Base-by-base conservation (phyloP, 2,888 invertebrate species). In the Lordiphosa fenestrarum region DNA sequence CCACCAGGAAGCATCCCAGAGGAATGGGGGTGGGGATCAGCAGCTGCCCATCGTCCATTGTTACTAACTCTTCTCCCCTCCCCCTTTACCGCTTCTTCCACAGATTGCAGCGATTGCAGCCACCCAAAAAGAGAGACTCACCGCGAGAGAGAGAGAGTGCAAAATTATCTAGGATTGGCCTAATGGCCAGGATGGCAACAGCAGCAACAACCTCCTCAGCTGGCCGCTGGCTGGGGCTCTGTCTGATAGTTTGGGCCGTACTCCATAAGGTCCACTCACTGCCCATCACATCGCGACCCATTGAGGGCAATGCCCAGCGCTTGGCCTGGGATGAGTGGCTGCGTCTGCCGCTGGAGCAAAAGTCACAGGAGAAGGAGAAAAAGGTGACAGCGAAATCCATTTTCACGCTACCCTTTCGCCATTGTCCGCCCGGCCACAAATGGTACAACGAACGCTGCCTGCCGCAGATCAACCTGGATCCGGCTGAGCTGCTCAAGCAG, bases 371-470 rank as follows among this genome's bases (percentile, higher is more conserved):
- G 42, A 88, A 88, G 76, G 82, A 87, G 50, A 86, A 88, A 47
- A 90, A 89, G 75, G 88, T 90, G 41, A 90, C 88, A 48, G 88
- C 90, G 51, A 90, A 90, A 63, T 90, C 89, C 33, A 89, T 90
- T 72, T 90, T 90, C 64, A 85, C 89, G 7, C 67, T 89, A 10
- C 90, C 89, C 52, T 84, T 84, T 49, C 76, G 84, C 37, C 78
- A 84, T 40, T 89, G 89, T 56, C 88, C 89, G 37, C 85, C 85
- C n/a, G 88, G 87, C 0, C 86, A 88, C 47, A 84, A 86, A 39
- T 68, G 86, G 13, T 87, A 78, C 62, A 86, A 87, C 13, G 80
- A 78, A 13, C 86, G 82, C 51, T 90, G 89, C 68, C 88, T 90
- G 62, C 83, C 88, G 4, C 85, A 87, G 19, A 82, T 86, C 23